Base-by-base conservation (phyloP, 2,797 vertebrate species). In the Helostoma temminkii region DNA sequence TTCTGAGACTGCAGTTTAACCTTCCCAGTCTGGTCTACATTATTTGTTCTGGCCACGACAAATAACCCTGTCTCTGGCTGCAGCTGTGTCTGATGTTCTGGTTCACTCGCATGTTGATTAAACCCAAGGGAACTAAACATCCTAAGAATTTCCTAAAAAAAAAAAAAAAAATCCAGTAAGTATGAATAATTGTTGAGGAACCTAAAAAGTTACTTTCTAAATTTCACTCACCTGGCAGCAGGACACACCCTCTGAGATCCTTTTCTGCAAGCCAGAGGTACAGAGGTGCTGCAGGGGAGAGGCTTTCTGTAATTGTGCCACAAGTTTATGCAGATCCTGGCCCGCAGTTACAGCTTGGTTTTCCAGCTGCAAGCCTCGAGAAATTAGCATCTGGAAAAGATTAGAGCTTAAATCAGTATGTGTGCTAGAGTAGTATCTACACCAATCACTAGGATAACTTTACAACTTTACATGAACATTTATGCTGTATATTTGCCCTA, bases 21-120 rank as follows among this genome's bases (percentile, higher is more conserved):
- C 4, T 64, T 77, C 12, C 46, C 80, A 42, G 64, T 61, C 41
- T 71, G 66, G 12, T 80, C 49, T 0, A 79, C 68, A 19, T 72
- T 24, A 71, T 77, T 85, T 61, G 72, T 76, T 85, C 50, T 85
- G 50, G 70, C 82, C 45, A 83, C 69, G 50, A 88, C 76, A 12
- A 78, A 34, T 3, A 43, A 57, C 6, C 84, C 85, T 0, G 50
- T 36, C 15, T 82, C 55, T 7, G 60, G n/a, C 43, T 66, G 60
- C 50, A 19, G 75, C 15, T 46, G 49, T 26, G 66, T 72, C 66
- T 43, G 56, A 48, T n/a, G 52, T 25, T 10, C n/a, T 28, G 19
- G 26, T 41, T 79, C 59, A 18, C 25, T 47, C 41, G 53, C n/a
- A n/a, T n/a, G n/a, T n/a, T n/a, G n/a, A n/a, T n/a, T n/a, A n/a